Evolutionary conservation across 2,797 vertebrate species (phyloP).

Genomic region (Sitta carolinensis): DNA sequence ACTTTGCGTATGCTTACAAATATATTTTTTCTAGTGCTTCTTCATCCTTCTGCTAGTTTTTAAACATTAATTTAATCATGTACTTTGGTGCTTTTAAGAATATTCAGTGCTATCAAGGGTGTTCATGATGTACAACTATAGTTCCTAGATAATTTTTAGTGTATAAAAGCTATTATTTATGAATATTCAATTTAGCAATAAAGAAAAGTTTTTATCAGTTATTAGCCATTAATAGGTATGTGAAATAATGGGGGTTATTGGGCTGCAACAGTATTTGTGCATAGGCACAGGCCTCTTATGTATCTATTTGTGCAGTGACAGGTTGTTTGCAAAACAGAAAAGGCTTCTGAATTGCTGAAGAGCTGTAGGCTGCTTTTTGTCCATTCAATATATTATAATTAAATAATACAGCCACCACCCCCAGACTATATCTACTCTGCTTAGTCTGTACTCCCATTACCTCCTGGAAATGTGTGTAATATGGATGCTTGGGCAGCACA

Average conservation of each 20-base stretch:
- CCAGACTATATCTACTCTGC: not conserved
- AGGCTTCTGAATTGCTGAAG: not conserved
- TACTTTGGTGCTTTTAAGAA: not conserved
- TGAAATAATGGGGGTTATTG: not conserved
- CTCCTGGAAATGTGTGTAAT: not conserved
- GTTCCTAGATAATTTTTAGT: not conserved
- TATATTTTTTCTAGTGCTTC: not conserved
- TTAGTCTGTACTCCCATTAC: not conserved
- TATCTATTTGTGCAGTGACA: not conserved
- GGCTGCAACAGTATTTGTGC: not conserved
- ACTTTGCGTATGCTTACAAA: not conserved
- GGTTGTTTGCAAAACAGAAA: not conserved
- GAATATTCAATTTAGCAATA: not conserved
- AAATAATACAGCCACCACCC: fast-evolving
- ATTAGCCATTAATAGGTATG: not conserved
- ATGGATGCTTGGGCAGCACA: not conserved
- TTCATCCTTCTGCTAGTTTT: not conserved
- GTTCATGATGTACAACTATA: not conserved
- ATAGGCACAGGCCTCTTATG: not conserved
- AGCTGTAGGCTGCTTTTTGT: not conserved
- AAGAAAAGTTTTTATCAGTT: not conserved
- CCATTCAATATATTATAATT: not conserved
- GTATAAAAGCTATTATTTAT: not conserved
- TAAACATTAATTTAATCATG: not conserved
- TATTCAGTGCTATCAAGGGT: not conserved